Evolutionary conservation across 2,888 invertebrate species (phyloP).

Genomic region (Protophormia terraenovae): DNA sequence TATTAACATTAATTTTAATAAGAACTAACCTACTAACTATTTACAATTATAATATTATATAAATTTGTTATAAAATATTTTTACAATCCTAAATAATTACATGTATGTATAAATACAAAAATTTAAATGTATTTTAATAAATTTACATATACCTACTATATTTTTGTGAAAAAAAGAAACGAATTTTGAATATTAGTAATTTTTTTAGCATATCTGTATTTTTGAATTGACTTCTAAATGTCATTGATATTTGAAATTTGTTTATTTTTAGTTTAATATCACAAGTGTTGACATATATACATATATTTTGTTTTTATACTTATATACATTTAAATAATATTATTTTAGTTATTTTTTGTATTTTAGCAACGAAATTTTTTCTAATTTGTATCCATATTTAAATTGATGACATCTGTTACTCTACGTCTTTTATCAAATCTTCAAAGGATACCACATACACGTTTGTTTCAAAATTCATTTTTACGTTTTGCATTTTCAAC

Average conservation of each 20-base stretch:
- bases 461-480: background rate
- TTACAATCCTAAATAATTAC: background rate
- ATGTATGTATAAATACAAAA: background rate
- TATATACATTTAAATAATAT: background rate
- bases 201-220: background rate
- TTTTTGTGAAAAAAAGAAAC: background rate
- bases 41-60: background rate
- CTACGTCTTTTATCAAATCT: background rate
- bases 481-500: background rate
- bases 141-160: background rate
- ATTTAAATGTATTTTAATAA: background rate
- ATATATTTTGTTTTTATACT: background rate
- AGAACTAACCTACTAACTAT: background rate
- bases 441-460: background rate
- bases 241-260: background rate
- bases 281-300: too few relatives aligned
- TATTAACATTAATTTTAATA: background rate
- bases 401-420: conserved; percentile 18
- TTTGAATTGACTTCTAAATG: background rate
- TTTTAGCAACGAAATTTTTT: background rate
- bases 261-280: too few relatives aligned
- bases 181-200: background rate
- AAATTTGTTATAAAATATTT: conserved; percentile 32
- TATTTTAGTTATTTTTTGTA: background rate
- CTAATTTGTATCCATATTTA: background rate